Base-by-base conservation (phyloP, 2,113 vertebrate genomes). In the Brachionichthys hirsutus region DNA sequence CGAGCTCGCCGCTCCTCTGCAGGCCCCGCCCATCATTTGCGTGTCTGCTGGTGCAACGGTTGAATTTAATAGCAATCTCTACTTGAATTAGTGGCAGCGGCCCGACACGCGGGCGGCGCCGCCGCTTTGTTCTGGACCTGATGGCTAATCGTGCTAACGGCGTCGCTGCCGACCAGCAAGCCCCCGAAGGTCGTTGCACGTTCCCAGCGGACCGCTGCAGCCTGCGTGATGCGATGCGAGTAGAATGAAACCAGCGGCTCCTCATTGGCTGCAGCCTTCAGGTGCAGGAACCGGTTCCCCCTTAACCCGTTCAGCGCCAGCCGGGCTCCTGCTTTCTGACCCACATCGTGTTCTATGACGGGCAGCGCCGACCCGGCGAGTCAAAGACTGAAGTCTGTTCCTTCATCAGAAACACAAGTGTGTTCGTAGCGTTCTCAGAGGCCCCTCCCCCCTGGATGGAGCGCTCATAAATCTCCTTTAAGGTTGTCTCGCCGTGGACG, bases 61-160 rank as follows among this genome's bases (percentile, higher is more conserved):
- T 47, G 52, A 64, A 46, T 80, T 61, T 81, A 76, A 76, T 65
- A 64, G 34, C 58, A 47, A 60, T 70, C 20, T 56, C 30, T 44
- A 56, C 58, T 70, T 73, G 57, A 86, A 79, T 80, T 64, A 70
- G 41, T 54, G 64, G 64, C 72, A 58, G 42, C 67, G 50, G 24
- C 59, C 36, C 52, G 55, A 22, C 15, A 67, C 52, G 63, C 59
- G 46, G 42, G 57, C 50, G 38, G 34, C 14, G 16, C 24, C 53
- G 17, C 40, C 30, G 66, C 60, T 83, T 80, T 85, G 78, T 81
- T 72, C 77, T 77, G 62, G 67, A 24, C 45, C 62, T 54, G 58
- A 76, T 48, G 44, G 53, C 54, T 72, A 76, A 84, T 85, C 30
- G 20, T n/a, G n/a, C n/a, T n/a, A n/a, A n/a, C n/a, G n/a, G n/a